Evolutionary conservation across 2,797 vertebrate species (phyloP).

Genomic region (Sparidentex hasta): DNA sequence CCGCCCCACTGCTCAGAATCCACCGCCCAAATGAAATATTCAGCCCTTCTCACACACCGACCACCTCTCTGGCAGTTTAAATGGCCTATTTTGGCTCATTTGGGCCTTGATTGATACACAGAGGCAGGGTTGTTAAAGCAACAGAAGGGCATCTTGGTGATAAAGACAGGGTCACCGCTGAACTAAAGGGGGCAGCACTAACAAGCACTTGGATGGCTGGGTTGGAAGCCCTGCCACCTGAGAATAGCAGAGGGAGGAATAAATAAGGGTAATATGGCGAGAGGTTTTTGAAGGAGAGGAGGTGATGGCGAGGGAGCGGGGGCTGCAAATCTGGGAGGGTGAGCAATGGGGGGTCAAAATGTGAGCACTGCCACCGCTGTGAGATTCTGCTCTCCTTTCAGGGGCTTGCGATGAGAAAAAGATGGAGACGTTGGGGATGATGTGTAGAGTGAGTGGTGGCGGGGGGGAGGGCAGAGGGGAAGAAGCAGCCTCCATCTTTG

Average conservation of each 20-base stretch:
- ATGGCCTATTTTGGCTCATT: slow-evolving; percentile 69
- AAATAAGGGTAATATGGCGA: slow-evolving; percentile 66
- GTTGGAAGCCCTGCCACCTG: slow-evolving; percentile 53
- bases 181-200: slow-evolving; percentile 77
- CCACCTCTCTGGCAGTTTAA: slow-evolving; percentile 42
- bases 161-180: slow-evolving; percentile 60
- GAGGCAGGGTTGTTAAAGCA: slow-evolving; percentile 56
- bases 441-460: not conserved
- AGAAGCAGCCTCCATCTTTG: slow-evolving; percentile 21
- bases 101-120: slow-evolving; percentile 66
- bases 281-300: slow-evolving; percentile 52
- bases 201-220: slow-evolving; percentile 67
- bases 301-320: not conserved
- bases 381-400: slow-evolving; percentile 62
- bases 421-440: slow-evolving; percentile 44
- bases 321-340: slow-evolving; percentile 29
- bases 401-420: slow-evolving; percentile 70
- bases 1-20: slow-evolving; percentile 34
- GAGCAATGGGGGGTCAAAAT: slow-evolving; percentile 74
- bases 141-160: slow-evolving; percentile 60
- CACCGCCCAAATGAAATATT: slow-evolving; percentile 28
- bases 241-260: slow-evolving; percentile 61
- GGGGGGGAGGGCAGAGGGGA: not conserved
- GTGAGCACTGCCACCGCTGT: slow-evolving; percentile 62
- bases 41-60: slow-evolving; percentile 32